A percentile compares a stretch with the other conserved stretches of the same genome.
Conservation (phyloP, 1,140 invertebrate genomes). For the Delia radicum region DNA sequence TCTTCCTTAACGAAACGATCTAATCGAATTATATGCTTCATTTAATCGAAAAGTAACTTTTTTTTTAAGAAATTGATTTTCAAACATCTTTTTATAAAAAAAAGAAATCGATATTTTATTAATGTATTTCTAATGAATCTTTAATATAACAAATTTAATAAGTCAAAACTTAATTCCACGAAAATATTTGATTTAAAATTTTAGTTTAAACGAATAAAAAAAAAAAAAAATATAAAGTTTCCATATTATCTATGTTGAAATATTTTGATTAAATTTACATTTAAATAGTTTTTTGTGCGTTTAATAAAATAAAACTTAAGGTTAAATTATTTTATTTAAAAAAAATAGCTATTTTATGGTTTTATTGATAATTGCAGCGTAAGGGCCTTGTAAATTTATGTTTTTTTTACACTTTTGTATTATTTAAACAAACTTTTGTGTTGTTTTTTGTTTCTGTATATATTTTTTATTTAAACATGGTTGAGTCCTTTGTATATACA, state of each 20-base stretch:
- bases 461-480: neutral
- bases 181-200: neutral
- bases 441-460: neutral
- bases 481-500: neutral
- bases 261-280: neutral
- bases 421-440: neutral
- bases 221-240: no score
- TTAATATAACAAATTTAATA: neutral
- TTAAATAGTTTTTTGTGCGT: neutral
- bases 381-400: neutral
- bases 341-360: neutral
- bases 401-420: neutral
- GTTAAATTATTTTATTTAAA: neutral
- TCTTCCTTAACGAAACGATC: neutral
- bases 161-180: neutral
- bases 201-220: no score
- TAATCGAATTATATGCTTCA: neutral
- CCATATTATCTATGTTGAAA: no score
- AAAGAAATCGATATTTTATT: neutral
- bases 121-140: neutral
- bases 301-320: neutral
- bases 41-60: neutral
- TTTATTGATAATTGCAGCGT: neutral
- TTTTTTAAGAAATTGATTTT: neutral
- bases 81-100: neutral